Conservation (phyloP, 2,888 invertebrate species). For the Cosmopolites sordidus region DNA sequence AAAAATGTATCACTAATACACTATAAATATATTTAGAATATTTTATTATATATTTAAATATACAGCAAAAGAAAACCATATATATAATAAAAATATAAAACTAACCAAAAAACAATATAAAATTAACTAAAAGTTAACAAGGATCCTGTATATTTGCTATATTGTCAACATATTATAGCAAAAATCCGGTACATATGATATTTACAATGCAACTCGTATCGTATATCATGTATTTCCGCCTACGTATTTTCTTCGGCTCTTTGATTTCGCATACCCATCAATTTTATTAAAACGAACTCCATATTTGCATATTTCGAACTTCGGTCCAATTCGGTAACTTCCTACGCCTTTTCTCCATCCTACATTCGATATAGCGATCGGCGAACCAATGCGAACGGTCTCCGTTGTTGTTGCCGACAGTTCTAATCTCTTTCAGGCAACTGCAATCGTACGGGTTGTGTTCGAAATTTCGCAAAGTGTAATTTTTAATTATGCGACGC, state of each 20-base stretch:
- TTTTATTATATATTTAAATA: too few relatives aligned
- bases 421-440: conserved; percentile 24
- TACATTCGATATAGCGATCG: conserved; percentile 17
- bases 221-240: background rate
- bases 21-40: too few relatives aligned
- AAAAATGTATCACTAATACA: too few relatives aligned
- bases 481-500: conserved; percentile 15
- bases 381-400: conserved; percentile 19
- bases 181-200: too few relatives aligned
- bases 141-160: too few relatives aligned
- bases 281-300: conserved; percentile 13
- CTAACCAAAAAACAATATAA: too few relatives aligned
- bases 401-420: conserved; percentile 7
- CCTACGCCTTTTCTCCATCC: conserved; percentile 1
- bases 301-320: conserved; percentile 9
- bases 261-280: background rate
- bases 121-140: too few relatives aligned
- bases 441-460: conserved; percentile 21
- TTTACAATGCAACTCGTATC: background rate
- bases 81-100: too few relatives aligned
- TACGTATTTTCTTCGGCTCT: background rate
- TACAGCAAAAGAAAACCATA: too few relatives aligned
- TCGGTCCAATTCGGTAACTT: background rate
- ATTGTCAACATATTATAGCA: too few relatives aligned
- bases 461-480: conserved; percentile 18